These are phyloP conservation scores for Planococcus citri DNA, from an alignment of 1,140 invertebrate species.

Conservation along the genomic window DNA sequence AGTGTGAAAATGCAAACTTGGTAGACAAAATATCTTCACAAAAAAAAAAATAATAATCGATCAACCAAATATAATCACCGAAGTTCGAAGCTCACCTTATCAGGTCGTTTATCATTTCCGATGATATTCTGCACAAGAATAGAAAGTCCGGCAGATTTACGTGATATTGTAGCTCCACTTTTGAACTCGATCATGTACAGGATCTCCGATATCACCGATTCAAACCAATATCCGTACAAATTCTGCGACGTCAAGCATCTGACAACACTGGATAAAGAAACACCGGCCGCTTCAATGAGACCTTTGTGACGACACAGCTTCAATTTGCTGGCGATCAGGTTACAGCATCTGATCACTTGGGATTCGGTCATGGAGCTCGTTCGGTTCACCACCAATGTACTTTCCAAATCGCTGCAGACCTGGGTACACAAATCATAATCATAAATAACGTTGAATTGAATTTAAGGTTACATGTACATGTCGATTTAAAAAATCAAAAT, in stretches of 20 bases:
- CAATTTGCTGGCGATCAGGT: conserved; percentile 48
- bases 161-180: conserved; percentile 31
- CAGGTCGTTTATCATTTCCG: conserved; percentile 44
- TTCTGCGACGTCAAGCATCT: conserved; percentile 14
- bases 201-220: neutral
- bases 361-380: conserved; percentile 14
- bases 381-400: conserved; percentile 29
- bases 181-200: neutral
- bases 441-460: neutral
- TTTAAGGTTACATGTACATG: too few species aligned
- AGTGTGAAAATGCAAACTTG: too few species aligned
- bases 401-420: conserved; percentile 41
- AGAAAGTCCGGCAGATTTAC: conserved; percentile 58
- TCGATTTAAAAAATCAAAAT: too few species aligned
- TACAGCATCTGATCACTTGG: conserved; percentile 36
- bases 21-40: conserved; percentile 31
- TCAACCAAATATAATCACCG: conserved; percentile 6
- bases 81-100: conserved; percentile 34
- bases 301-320: conserved; percentile 65
- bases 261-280: conserved; percentile 40
- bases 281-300: conserved; percentile 57
- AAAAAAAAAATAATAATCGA: conserved; percentile 21
- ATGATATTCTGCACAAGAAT: conserved; percentile 62
- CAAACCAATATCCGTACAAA: neutral
- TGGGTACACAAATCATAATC: conserved; percentile 26